These are phyloP conservation scores for Mesoclemmys tuberculata DNA, from an alignment of 2,113 vertebrate species.

Conservation along the genomic window DNA sequence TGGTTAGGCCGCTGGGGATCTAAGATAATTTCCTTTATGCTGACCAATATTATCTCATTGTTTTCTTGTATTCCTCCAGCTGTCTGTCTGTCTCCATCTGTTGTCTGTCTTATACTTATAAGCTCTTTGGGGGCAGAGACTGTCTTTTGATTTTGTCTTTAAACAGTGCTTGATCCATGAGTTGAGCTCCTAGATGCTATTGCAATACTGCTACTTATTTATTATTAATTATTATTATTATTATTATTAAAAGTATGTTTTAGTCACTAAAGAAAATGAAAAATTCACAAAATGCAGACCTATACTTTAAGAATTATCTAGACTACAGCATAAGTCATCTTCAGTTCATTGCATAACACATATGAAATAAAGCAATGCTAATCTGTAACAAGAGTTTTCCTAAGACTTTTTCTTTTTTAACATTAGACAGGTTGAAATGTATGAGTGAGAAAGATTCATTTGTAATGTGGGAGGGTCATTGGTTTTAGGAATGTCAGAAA, in stretches of 20 bases:
- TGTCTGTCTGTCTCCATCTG: not conserved
- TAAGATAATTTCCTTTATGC: not conserved
- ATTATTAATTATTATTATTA: not conserved
- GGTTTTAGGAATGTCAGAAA: not conserved
- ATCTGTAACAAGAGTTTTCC: not conserved
- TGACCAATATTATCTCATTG: not conserved
- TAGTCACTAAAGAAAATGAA: not conserved
- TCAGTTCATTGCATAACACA: not conserved
- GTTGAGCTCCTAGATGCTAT: not conserved
- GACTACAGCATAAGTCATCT: not conserved
- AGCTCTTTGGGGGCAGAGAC: not conserved
- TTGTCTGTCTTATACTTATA: not conserved
- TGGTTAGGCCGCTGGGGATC: not conserved
- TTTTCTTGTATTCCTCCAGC: not conserved
- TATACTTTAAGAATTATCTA: not conserved
- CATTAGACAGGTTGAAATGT: not conserved
- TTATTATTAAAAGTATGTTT: rapidly evolving
- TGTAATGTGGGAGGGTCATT: not conserved
- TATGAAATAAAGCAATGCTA: not conserved
- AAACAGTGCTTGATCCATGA: rapidly evolving
- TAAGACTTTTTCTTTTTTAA: not conserved
- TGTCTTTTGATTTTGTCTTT: not conserved
- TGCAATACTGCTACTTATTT: not conserved
- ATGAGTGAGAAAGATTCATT: slow-evolving; percentile 5
- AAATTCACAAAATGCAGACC: rapidly evolving